phyloP scores from a whole-genome alignment of 2,797 vertebrate species.

The Balearica regulorum region DNA sequence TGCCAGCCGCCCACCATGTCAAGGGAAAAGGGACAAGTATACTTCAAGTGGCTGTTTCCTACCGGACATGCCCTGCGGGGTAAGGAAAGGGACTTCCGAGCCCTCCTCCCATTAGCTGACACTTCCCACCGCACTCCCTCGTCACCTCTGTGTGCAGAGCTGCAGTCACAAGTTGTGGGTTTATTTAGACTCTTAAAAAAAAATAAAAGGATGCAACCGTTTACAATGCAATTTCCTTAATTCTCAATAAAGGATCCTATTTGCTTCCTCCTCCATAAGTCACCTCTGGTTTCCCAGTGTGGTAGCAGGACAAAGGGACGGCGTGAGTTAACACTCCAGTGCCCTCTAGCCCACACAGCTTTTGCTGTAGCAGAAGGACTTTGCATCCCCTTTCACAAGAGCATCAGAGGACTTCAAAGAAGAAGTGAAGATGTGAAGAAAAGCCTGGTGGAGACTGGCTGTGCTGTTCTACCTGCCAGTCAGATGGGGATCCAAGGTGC shows the following conservation, averaged over 20 bases:
- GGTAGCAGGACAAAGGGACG: not conserved
- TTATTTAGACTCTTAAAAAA: not conserved
- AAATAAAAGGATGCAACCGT: not conserved
- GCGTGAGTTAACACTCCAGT: not conserved
- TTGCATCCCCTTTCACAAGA: not conserved
- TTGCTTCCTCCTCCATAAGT: conserved; percentile 40
- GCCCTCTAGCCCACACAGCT: not conserved
- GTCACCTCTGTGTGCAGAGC: not conserved
- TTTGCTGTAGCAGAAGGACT: not conserved
- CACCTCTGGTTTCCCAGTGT: not conserved
- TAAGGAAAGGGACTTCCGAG: not conserved
- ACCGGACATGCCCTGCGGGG: not conserved
- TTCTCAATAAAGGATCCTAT: conserved; percentile 29
- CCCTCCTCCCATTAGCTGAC: not conserved
- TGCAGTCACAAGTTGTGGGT: not conserved
- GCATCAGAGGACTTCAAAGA: not conserved
- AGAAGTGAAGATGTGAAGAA: not conserved
- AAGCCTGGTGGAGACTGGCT: not conserved
- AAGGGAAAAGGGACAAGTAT: not conserved
- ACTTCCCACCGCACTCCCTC: not conserved
- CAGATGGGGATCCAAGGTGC: not conserved
- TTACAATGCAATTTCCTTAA: conserved; percentile 38
- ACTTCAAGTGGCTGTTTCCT: conserved; percentile 4
- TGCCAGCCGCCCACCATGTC: not conserved
- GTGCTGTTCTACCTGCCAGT: not conserved